phyloP scores from a whole-genome alignment of 2,113 vertebrate species.

The Calypte anna region DNA sequence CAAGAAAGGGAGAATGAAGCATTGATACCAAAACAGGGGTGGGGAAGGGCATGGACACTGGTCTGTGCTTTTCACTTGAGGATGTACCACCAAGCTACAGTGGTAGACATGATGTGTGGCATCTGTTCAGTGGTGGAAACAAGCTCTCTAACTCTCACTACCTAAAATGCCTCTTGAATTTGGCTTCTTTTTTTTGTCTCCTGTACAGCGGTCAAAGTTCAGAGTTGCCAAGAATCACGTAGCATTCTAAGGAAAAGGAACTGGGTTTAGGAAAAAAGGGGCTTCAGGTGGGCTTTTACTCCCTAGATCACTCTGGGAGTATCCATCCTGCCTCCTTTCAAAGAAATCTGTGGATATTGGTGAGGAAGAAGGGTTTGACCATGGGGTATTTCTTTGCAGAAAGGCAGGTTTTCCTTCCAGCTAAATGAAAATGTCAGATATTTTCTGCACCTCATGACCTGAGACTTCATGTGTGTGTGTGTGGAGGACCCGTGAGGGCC shows the following conservation, averaged over 20 bases:
- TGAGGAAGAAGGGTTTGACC: constrained; percentile 50
- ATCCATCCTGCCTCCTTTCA: constrained; percentile 55
- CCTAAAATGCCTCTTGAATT: constrained; percentile 50
- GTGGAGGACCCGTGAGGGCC: constrained; percentile 39
- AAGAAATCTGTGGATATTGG: background rate
- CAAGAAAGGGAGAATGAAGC: constrained; percentile 79
- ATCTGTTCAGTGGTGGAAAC: constrained; percentile 56
- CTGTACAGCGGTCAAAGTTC: constrained; percentile 60
- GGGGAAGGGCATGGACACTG: constrained; percentile 65
- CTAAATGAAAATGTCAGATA: background rate
- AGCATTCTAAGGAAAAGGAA: constrained; percentile 36
- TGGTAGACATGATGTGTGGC: constrained; percentile 37
- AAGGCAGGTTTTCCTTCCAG: constrained; percentile 45
- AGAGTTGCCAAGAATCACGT: constrained; percentile 53
- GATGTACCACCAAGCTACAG: constrained; percentile 71
- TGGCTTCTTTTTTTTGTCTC: constrained; percentile 49
- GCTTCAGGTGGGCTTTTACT: constrained; percentile 29
- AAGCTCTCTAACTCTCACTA: constrained; percentile 51
- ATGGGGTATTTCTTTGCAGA: constrained; percentile 49
- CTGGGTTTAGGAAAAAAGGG: constrained; percentile 34
- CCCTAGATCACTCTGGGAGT: background rate
- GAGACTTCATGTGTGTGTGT: background rate
- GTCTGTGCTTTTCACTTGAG: constrained; percentile 64
- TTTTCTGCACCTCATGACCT: constrained; percentile 52
- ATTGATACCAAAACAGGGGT: constrained; percentile 76